Conservation (phyloP, 1,140 invertebrate genomes). For the Neocloeon triangulifer region DNA sequence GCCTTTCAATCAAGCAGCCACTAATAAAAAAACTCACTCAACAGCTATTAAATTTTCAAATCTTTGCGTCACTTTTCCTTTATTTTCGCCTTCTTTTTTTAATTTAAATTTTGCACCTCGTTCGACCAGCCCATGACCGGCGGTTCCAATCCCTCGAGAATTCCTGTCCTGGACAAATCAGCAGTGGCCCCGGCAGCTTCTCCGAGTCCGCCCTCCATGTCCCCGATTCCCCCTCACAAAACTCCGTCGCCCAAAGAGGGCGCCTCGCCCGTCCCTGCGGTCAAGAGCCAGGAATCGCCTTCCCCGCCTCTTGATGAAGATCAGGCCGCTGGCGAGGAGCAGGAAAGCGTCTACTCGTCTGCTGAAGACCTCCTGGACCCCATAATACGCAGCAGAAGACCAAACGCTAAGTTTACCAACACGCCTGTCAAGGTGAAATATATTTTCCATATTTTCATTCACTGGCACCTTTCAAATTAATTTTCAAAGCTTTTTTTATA, state of each 20-base stretch:
- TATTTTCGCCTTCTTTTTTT: no score
- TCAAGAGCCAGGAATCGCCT: conserved; percentile 1
- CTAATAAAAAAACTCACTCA: no score
- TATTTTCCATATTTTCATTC: no score
- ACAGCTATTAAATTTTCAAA: no score
- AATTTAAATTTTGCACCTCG: background rate
- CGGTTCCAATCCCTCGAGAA: background rate
- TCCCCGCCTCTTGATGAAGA: background rate
- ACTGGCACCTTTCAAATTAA: no score
- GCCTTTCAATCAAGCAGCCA: no score
- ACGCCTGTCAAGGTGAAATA: no score
- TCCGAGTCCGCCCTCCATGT: background rate
- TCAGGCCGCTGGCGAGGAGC: background rate
- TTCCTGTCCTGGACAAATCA: background rate
- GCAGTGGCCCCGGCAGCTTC: background rate
- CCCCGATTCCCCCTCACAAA: conserved; percentile 1
- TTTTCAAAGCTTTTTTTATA: no score
- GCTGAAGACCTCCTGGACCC: conserved; percentile 9
- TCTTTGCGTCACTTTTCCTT: no score
- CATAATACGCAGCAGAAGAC: conserved; percentile 7
- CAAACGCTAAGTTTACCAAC: conserved; percentile 8
- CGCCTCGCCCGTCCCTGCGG: background rate
- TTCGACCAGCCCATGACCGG: conserved; percentile 2
- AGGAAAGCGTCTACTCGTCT: conserved; percentile 7
- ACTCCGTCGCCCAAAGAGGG: background rate